A percentile compares a stretch with the other conserved stretches of the same genome.
These are phyloP conservation scores for Lysandra bellargus DNA, from an alignment of 2,888 invertebrate genomes.

Conservation along the genomic window DNA sequence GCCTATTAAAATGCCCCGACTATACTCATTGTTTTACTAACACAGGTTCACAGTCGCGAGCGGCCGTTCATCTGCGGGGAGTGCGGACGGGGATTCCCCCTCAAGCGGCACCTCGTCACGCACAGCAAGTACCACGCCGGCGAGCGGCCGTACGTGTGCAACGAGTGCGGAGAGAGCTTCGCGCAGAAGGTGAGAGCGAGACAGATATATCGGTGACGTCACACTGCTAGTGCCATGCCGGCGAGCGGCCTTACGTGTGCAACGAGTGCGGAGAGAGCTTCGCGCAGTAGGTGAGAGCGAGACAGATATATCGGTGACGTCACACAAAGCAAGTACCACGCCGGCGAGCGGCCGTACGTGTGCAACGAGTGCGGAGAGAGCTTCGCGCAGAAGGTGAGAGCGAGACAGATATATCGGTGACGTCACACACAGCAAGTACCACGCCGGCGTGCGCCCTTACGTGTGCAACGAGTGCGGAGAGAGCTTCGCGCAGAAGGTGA, in stretches of 20 bases:
- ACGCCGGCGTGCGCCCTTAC: no score
- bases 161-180: constrained; percentile 92
- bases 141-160: constrained; percentile 91
- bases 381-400: constrained; percentile 47
- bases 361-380: no score
- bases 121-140: constrained; percentile 93
- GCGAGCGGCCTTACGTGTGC: constrained; percentile 88
- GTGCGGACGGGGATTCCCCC: constrained; percentile 90
- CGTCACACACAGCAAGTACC: not conserved
- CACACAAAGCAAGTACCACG: not conserved
- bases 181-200: constrained; percentile 61
- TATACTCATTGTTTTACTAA: not conserved
- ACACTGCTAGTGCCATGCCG: constrained; percentile 92
- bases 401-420: not conserved
- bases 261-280: constrained; percentile 93
- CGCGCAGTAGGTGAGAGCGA: constrained; percentile 60
- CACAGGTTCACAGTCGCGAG: constrained; percentile 86
- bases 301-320: not conserved
- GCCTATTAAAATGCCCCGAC: no score
- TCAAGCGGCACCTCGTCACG: constrained; percentile 90
- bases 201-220: constrained; percentile 49
- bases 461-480: no score
- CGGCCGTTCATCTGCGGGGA: constrained; percentile 91
- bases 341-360: no score
- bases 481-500: no score